Conservation (phyloP, 2,113 vertebrate genomes). For the Nipponia nippon region DNA sequence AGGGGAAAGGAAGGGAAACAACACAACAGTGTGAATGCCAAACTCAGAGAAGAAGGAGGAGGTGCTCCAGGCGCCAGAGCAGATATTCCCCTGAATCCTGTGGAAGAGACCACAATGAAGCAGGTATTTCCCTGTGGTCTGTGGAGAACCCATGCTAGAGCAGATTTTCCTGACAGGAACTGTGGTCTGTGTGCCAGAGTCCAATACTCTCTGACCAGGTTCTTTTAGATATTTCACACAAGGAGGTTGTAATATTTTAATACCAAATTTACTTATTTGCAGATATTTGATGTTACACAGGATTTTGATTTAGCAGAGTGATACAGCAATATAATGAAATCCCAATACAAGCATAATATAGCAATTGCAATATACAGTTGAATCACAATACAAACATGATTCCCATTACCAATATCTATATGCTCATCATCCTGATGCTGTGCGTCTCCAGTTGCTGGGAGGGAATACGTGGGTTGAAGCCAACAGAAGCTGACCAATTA, state of each 20-base stretch:
- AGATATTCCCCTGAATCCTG: not conserved
- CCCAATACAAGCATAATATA: not conserved
- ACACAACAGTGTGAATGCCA: no score
- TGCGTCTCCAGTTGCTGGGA: no score
- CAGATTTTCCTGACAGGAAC: not conserved
- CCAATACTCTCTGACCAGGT: not conserved
- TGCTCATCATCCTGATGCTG: no score
- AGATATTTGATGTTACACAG: not conserved
- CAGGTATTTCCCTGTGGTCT: not conserved
- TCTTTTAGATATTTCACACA: not conserved
- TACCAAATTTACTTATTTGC: not conserved
- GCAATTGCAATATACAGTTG: not conserved
- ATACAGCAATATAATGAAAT: no score
- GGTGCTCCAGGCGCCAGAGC: no score
- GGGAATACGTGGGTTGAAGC: no score
- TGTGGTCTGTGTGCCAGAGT: not conserved
- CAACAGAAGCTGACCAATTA: not conserved
- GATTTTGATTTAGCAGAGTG: no score
- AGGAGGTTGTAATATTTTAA: not conserved
- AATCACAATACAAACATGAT: not conserved
- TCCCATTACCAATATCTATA: not conserved
- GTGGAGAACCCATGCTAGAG: not conserved
- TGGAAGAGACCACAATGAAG: not conserved
- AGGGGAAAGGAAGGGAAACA: no score
- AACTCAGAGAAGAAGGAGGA: no score